Evolutionary conservation across 1,140 invertebrate species (phyloP).

Genomic region (Penaeus japonicus): DNA sequence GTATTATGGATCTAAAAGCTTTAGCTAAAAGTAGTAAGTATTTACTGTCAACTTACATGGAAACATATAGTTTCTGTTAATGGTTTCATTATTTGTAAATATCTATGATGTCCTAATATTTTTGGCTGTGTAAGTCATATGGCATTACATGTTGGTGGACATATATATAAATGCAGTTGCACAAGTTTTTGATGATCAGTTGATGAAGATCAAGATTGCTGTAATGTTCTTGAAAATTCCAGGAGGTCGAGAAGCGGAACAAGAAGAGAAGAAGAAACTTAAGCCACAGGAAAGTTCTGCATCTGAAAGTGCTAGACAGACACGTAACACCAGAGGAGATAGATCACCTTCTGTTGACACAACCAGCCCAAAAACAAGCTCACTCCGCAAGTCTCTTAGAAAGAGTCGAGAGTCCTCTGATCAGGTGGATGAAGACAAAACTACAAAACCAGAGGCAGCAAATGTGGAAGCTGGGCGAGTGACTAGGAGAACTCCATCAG

Average conservation of each 20-base stretch:
- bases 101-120: no score
- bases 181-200: no score
- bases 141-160: no score
- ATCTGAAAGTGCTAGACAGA: background rate
- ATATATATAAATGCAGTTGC: no score
- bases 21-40: constrained; percentile 37
- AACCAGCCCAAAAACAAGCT: background rate
- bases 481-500: constrained; percentile 19
- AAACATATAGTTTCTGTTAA: background rate
- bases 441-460: background rate
- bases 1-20: background rate
- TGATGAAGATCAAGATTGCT: no score
- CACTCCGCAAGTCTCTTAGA: constrained; percentile 16
- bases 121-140: no score
- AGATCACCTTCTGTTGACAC: no score
- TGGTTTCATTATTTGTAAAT: no score
- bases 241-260: constrained; percentile 14
- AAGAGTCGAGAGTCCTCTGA: constrained; percentile 3
- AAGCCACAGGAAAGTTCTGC: background rate
- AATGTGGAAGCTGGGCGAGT: background rate
- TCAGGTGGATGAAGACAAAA: background rate
- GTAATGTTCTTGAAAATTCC: background rate
- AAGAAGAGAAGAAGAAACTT: background rate
- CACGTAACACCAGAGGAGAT: background rate
- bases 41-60: background rate